Conservation (phyloP, 1,140 invertebrate species). For the Drosophila kanapiae region DNA sequence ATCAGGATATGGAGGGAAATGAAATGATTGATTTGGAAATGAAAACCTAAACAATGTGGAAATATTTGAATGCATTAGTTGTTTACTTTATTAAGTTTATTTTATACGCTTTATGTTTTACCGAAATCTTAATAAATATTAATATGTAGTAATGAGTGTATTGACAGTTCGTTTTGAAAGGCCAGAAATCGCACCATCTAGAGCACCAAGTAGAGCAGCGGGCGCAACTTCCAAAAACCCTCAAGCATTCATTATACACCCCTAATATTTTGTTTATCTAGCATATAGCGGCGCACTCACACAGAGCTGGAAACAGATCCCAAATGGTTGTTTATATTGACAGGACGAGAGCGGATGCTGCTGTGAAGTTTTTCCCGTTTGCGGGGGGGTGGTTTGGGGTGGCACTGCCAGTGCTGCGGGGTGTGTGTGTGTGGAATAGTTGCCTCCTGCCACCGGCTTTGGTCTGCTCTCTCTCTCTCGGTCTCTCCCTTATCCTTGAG, state of each 20-base stretch:
- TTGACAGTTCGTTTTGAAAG: neutral
- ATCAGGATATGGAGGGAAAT: slow-evolving; percentile 76
- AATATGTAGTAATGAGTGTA: neutral
- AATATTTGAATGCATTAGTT: neutral
- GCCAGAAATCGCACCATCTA: slow-evolving; percentile 1
- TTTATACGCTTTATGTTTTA: neutral
- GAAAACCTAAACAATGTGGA: neutral
- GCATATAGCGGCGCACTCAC: slow-evolving; percentile 55
- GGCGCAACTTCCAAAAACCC: slow-evolving; percentile 51
- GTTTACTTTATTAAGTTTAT: neutral
- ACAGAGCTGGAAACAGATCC: slow-evolving; percentile 66
- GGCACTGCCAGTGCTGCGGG: slow-evolving; percentile 7
- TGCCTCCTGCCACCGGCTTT: slow-evolving; percentile 46
- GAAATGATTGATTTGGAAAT: slow-evolving; percentile 70
- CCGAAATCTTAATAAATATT: neutral
- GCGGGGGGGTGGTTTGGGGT: slow-evolving; percentile 51
- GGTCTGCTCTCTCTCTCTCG: slow-evolving; percentile 19
- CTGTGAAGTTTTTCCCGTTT: slow-evolving; percentile 27
- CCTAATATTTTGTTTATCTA: slow-evolving; percentile 78
- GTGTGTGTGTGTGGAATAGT: slow-evolving; percentile 40
- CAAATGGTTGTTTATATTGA: slow-evolving; percentile 70
- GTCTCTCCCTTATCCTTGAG: slow-evolving; percentile 32
- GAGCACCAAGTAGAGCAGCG: slow-evolving; percentile 47
- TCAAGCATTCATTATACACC: slow-evolving; percentile 62
- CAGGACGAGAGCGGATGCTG: slow-evolving; percentile 60